Conservation (phyloP, 2,888 invertebrate species). For the Tetramorium bicarinatum region DNA sequence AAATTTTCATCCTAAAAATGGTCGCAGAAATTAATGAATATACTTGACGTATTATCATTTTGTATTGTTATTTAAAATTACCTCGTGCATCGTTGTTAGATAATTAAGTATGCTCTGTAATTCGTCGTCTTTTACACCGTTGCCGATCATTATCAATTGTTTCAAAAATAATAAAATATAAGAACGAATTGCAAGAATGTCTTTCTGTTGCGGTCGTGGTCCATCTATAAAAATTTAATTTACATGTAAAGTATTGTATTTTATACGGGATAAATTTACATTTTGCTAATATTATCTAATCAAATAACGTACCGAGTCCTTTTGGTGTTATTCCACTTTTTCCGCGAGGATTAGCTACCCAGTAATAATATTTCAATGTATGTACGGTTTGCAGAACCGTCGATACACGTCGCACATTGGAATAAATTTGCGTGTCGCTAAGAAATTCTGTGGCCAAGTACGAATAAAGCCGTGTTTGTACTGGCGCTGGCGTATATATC, state of each 20-base stretch:
- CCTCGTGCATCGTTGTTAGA: conserved; percentile 98
- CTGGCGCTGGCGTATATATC: conserved; percentile 99
- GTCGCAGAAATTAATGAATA: background rate
- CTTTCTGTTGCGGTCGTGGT: conserved; percentile 97
- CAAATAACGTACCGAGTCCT: conserved; percentile 92
- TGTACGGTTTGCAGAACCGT: conserved; percentile 99
- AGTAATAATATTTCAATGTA: conserved; percentile 99
- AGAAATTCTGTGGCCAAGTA: conserved; percentile 99
- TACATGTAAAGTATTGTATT: conserved; percentile 5
- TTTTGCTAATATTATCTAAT: background rate
- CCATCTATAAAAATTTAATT: conserved; percentile 90
- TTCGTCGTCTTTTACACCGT: conserved; percentile 99
- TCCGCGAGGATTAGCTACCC: conserved; percentile 98
- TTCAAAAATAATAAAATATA: conserved; percentile 98
- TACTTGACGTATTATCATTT: background rate
- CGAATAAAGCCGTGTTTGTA: conserved; percentile 97
- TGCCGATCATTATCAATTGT: conserved; percentile 98
- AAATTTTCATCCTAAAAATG: conserved; percentile 96
- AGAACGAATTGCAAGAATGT: conserved; percentile 97
- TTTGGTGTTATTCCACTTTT: conserved; percentile 98
- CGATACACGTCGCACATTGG: conserved; percentile 97
- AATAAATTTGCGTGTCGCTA: conserved; percentile 98
- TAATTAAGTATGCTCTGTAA: conserved; percentile 99
- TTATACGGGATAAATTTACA: background rate
- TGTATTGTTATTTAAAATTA: conserved; percentile 83